Percentiles rank a stretch among this genome's conserved stretches.
phyloP scores from a whole-genome alignment of 2,888 invertebrate species.

The Saturnia pavonia region DNA sequence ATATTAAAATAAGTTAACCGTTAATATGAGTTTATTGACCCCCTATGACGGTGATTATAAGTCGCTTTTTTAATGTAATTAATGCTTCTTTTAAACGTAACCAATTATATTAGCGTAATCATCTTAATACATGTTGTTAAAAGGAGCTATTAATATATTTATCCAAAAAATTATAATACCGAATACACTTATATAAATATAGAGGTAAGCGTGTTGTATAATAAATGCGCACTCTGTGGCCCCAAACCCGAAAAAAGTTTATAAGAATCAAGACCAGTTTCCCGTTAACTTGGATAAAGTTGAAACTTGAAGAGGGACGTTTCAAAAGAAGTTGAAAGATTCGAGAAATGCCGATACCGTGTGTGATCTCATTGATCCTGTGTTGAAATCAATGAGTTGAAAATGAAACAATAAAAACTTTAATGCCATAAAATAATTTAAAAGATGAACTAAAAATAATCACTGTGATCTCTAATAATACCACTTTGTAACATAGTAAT shows the following conservation, averaged over 20 bases:
- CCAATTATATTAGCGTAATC: background rate
- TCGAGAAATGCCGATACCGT: constrained; percentile 53
- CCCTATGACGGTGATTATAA: too few species aligned
- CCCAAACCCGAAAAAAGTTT: constrained; percentile 37
- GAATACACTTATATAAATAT: background rate
- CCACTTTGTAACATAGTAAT: background rate
- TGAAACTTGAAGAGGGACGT: constrained; percentile 54
- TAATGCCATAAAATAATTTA: background rate
- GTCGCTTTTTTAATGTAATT: too few species aligned
- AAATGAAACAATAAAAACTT: background rate
- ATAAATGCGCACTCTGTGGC: constrained; percentile 26
- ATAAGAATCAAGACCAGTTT: constrained; percentile 55
- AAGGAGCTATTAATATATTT: background rate
- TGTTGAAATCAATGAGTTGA: constrained; percentile 7
- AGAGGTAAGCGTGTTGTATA: background rate
- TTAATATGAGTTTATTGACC: too few species aligned
- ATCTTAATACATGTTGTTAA: background rate
- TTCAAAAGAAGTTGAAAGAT: constrained; percentile 60
- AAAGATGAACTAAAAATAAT: background rate
- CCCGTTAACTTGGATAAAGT: constrained; percentile 61
- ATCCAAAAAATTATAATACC: background rate
- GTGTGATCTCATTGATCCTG: constrained; percentile 47
- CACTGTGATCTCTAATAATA: background rate
- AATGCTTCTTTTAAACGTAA: too few species aligned
- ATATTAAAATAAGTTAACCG: too few species aligned